phyloP scores from a whole-genome alignment of 2,888 invertebrate species.

The Hedya salicella region DNA sequence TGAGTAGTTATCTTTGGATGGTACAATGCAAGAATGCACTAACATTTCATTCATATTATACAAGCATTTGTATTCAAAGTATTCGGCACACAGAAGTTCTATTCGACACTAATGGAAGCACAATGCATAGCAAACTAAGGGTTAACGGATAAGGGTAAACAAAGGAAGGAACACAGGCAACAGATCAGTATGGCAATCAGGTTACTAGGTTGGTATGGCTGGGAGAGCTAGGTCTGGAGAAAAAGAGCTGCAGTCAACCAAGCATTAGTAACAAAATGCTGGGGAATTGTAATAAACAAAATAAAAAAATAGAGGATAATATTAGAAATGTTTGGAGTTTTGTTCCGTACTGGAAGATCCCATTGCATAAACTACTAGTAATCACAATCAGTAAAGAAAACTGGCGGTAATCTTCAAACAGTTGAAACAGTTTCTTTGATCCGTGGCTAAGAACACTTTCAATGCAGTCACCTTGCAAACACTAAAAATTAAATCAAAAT shows the following conservation, averaged over 20 bases:
- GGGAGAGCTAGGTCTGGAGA: conserved; percentile 50
- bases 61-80: too few species aligned
- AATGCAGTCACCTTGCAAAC: too few species aligned
- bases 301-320: neutral
- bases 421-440: too few species aligned
- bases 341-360: neutral
- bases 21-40: too few species aligned
- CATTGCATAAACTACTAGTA: too few species aligned
- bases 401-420: too few species aligned
- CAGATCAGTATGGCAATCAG: neutral
- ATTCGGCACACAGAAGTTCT: conserved; percentile 4
- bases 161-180: neutral
- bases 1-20: too few species aligned
- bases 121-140: conserved; percentile 21
- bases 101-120: conserved; percentile 19
- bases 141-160: neutral
- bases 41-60: too few species aligned
- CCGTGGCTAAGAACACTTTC: too few species aligned
- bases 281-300: neutral
- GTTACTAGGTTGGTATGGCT: conserved; percentile 44
- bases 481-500: too few species aligned
- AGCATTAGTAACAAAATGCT: conserved; percentile 69
- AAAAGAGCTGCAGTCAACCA: conserved; percentile 79
- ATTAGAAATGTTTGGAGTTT: neutral
- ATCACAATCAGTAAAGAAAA: too few species aligned